phyloP scores from a whole-genome alignment of 2,113 vertebrate genomes.

The Okapia johnstoni region DNA sequence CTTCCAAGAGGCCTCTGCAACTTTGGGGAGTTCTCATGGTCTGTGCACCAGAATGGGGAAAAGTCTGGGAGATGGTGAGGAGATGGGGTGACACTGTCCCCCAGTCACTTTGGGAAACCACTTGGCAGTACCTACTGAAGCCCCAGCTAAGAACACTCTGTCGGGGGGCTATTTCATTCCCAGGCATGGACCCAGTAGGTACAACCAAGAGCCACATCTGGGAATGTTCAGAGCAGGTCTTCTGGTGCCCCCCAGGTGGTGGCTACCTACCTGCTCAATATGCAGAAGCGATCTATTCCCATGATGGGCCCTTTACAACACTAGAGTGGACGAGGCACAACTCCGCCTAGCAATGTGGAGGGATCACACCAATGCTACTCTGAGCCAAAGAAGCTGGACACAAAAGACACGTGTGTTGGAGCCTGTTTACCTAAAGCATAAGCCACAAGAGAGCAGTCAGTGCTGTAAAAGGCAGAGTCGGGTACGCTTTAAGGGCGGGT shows the following conservation, averaged over 20 bases:
- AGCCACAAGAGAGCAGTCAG: fast-evolving
- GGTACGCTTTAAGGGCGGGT: fast-evolving
- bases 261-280: not conserved
- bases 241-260: fast-evolving
- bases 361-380: fast-evolving
- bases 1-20: fast-evolving
- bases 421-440: fast-evolving
- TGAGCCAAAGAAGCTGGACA: fast-evolving
- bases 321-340: fast-evolving
- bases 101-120: fast-evolving
- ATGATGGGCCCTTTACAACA: fast-evolving
- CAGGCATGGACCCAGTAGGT: fast-evolving
- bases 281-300: fast-evolving
- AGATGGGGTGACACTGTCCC: fast-evolving
- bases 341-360: fast-evolving
- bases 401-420: fast-evolving
- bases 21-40: fast-evolving
- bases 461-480: fast-evolving
- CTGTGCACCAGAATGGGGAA: fast-evolving
- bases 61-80: fast-evolving
- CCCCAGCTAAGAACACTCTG: fast-evolving
- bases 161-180: fast-evolving
- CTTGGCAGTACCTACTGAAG: fast-evolving
- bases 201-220: fast-evolving
- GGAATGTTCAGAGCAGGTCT: fast-evolving